Evolutionary conservation across 2,888 invertebrate species (phyloP).

Genomic region (Timema cristinae): DNA sequence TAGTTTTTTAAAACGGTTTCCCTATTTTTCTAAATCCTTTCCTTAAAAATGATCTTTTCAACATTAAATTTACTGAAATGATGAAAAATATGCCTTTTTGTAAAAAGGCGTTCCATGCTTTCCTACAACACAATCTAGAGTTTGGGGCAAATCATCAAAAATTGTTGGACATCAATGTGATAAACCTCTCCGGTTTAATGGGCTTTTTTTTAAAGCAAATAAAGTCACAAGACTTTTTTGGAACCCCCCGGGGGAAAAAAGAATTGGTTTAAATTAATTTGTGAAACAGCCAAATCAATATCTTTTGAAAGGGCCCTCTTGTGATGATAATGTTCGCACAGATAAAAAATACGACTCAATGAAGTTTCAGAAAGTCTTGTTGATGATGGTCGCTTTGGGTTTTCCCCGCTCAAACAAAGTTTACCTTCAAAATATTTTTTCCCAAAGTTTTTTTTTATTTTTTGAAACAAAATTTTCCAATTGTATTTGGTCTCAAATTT

Average conservation of each 20-base stretch:
- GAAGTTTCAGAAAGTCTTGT: slow-evolving; percentile 15
- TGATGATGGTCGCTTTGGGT: slow-evolving; percentile 29
- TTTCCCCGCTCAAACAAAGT: slow-evolving; percentile 35
- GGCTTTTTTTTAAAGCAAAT: slow-evolving; percentile 44
- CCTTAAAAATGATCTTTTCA: slow-evolving; percentile 47
- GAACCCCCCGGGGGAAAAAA: slow-evolving; percentile 46
- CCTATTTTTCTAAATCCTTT: slow-evolving; percentile 49
- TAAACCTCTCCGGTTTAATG: slow-evolving; percentile 46
- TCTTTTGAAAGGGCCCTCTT: slow-evolving; percentile 39
- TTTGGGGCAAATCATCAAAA: slow-evolving; percentile 42
- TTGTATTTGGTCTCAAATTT: slow-evolving; percentile 43
- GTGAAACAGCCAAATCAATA: slow-evolving; percentile 25
- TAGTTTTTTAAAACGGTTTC: slow-evolving; percentile 31
- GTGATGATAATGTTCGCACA: slow-evolving; percentile 46
- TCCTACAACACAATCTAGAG: slow-evolving; percentile 45
- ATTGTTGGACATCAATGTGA: slow-evolving; percentile 48
- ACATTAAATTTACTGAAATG: slow-evolving; percentile 50
- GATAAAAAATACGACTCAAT: slow-evolving; percentile 32
- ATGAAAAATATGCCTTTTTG: slow-evolving; percentile 51
- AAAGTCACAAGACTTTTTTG: slow-evolving; percentile 38
- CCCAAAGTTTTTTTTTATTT: slow-evolving; percentile 41
- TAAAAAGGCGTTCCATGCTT: slow-evolving; percentile 49
- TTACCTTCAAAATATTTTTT: slow-evolving; percentile 32
- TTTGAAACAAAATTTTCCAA: slow-evolving; percentile 43
- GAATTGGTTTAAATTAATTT: slow-evolving; percentile 28